Evolutionary conservation across 2,888 invertebrate species (phyloP), one percentile per base, ranked within the genome.

Genomic region (Venustoraphidia nigricollis): DNA sequence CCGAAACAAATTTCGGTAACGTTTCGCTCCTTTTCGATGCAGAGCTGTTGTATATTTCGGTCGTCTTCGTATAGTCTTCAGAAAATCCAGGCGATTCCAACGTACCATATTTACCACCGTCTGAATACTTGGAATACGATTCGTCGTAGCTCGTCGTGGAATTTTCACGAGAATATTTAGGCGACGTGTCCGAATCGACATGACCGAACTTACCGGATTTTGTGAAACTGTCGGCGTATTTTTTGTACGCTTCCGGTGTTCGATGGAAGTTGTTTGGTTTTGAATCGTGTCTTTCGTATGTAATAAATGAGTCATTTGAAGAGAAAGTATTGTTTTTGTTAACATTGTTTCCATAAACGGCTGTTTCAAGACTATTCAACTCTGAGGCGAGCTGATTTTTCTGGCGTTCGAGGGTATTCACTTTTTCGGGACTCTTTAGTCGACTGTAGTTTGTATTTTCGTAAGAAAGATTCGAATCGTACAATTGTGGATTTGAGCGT

Each of bases 401-500:
- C 50, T 59, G 62, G 37, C 65, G 62, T 50, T 66, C 66, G 44
- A 66, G 53, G 1, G 66, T 65, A 53, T 59, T 64, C 11, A 66
- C 65, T 57, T 66, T 66, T 49, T 66, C 66, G 4, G 67, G 66
- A 55, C 67, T 67, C 51, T 65, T 65, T 54, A 67, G 54, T 51
- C 65, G 63, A 53, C 62, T 63, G 55, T 65, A 67, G 46, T 46
- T 40, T n/a, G 59, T 58, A 46, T 63, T 62, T 43, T 59, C 59
- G 50, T 62, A 63, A 42, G 60, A 57, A 37, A 53, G 52, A 46
- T 53, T 37, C 8, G 40, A 38, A 43, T 47, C 43, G 14, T 14
- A 27, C 35, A 34, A n/a, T 9, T 36, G 14, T 45, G 38, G 45
- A 38, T 37, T 27, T 27, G 27, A 27, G 27, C 27, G 54, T 4